These are phyloP conservation scores for Schizaphis graminum DNA, from an alignment of 2,888 invertebrate species.

Conservation along the genomic window DNA sequence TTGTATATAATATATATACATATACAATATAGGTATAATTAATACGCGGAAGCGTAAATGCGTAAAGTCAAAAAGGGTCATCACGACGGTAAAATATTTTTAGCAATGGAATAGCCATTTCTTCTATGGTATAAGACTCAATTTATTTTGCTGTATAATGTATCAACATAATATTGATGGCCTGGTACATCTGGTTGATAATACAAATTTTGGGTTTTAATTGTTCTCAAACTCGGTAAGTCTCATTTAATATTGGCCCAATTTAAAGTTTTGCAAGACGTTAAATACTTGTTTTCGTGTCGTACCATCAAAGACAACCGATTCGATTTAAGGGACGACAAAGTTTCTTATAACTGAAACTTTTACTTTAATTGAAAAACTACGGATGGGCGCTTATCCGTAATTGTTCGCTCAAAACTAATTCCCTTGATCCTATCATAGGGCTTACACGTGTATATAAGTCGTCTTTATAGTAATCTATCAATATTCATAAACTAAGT, in stretches of 20 bases:
- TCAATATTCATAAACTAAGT: slow-evolving; percentile 37
- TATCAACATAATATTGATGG: slow-evolving; percentile 22
- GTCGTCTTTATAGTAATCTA: not conserved
- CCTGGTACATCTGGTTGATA: slow-evolving; percentile 30
- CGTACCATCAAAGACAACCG: slow-evolving; percentile 23
- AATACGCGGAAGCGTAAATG: not conserved
- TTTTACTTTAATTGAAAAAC: slow-evolving; percentile 61
- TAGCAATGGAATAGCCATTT: not conserved
- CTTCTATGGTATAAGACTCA: not conserved
- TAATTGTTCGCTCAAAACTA: slow-evolving; percentile 47
- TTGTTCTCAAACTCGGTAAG: slow-evolving; percentile 29
- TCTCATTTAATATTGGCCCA: slow-evolving; percentile 38
- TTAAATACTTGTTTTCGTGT: slow-evolving; percentile 47
- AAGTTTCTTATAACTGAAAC: slow-evolving; percentile 36
- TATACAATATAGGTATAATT: not conserved
- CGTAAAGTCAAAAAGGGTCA: not conserved
- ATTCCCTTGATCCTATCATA: slow-evolving; percentile 43
- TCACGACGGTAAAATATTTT: not conserved
- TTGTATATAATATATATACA: not conserved
- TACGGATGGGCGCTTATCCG: slow-evolving; percentile 34
- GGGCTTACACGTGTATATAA: slow-evolving; percentile 37
- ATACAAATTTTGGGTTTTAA: slow-evolving; percentile 14
- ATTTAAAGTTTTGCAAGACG: slow-evolving; percentile 54
- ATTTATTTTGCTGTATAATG: not conserved
- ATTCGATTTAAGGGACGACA: slow-evolving; percentile 28